A percentile compares a stretch with the other conserved stretches of the same genome.
phyloP scores from a whole-genome alignment of 1,140 invertebrate species.

The Melipona quadrifasciata region DNA sequence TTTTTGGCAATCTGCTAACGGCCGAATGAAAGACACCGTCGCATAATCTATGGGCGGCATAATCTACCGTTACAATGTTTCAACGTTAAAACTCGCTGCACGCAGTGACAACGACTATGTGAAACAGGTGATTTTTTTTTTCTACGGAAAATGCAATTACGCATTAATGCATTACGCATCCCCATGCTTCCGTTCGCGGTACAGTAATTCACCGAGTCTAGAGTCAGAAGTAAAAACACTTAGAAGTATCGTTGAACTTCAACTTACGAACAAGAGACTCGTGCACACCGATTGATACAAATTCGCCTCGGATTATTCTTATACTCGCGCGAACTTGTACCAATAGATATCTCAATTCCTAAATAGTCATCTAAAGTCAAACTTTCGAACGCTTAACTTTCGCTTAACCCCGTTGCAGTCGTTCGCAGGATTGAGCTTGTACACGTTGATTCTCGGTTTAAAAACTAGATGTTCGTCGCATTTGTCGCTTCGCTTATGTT shows the following conservation, averaged over 20 bases:
- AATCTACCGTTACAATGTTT: conserved; percentile 44
- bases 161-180: no score
- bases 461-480: not conserved
- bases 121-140: not conserved
- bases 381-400: conserved; percentile 10
- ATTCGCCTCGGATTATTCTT: not conserved
- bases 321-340: not conserved
- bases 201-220: not conserved
- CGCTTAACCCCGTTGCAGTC: not conserved
- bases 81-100: conserved; percentile 48
- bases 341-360: not conserved
- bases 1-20: conserved; percentile 58
- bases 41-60: conserved; percentile 53
- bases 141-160: conserved; percentile 26
- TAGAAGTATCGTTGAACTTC: not conserved
- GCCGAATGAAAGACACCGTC: conserved; percentile 28
- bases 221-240: not conserved
- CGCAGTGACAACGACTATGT: conserved; percentile 27
- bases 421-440: not conserved
- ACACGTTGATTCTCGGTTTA: not conserved
- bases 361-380: conserved; percentile 25
- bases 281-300: not conserved
- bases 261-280: not conserved
- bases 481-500: not conserved
- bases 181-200: not conserved